Percentiles rank a stretch among this genome's conserved stretches.
These are phyloP conservation scores for Mya arenaria DNA, from an alignment of 1,140 invertebrate species.

Conservation along the genomic window DNA sequence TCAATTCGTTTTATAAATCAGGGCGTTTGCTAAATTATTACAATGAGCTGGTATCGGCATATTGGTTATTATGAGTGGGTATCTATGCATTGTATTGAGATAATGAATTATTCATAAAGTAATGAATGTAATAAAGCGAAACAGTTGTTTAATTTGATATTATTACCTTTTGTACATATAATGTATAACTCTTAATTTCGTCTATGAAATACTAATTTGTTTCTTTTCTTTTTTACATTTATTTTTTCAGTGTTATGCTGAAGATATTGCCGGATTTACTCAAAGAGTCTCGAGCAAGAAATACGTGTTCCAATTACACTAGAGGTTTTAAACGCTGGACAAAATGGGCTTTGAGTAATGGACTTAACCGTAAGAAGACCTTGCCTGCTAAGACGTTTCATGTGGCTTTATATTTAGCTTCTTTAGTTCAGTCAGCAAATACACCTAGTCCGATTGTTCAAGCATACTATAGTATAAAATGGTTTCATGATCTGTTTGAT, in stretches of 20 bases:
- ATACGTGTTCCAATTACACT: slow-evolving; percentile 13
- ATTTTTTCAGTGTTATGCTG: slow-evolving; percentile 28
- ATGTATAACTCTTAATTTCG: too few species aligned
- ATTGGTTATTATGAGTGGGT: too few species aligned
- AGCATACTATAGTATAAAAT: slow-evolving; percentile 43
- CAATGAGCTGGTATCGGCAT: too few species aligned
- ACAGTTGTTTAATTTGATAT: too few species aligned
- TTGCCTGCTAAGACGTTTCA: slow-evolving; percentile 36
- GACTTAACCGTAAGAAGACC: slow-evolving; percentile 14
- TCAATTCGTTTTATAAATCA: too few species aligned
- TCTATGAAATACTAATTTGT: too few species aligned
- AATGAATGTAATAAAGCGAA: too few species aligned
- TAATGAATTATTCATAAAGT: too few species aligned
- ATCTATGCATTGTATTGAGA: too few species aligned
- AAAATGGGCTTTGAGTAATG: slow-evolving; percentile 25
- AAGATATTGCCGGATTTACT: slow-evolving; percentile 12
- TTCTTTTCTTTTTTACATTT: neutral
- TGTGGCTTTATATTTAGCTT: slow-evolving; percentile 13
- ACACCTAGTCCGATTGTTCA: slow-evolving; percentile 14
- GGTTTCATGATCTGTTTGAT: slow-evolving; percentile 30
- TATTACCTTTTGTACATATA: too few species aligned
- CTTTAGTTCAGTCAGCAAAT: slow-evolving; percentile 2
- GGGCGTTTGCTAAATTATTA: too few species aligned
- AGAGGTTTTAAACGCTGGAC: slow-evolving; percentile 14
- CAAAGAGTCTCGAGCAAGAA: neutral